These are phyloP conservation scores for Gibbula magus DNA, from an alignment of 2,888 invertebrate species.

Conservation along the genomic window DNA sequence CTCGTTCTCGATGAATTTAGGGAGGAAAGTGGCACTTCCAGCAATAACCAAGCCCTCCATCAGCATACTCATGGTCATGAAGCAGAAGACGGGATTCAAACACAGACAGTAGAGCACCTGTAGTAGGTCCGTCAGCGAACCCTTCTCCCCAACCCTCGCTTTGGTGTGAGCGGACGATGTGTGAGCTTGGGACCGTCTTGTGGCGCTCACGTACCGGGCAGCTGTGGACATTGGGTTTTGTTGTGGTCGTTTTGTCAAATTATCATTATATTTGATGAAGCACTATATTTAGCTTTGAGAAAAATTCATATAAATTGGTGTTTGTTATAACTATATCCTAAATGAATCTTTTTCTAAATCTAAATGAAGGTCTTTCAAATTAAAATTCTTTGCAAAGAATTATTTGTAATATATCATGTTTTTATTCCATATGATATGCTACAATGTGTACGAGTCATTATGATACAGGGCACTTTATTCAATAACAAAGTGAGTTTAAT, in stretches of 20 bases:
- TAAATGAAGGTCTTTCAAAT: too few species aligned
- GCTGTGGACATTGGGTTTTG: background rate
- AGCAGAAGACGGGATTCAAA: conserved; percentile 77
- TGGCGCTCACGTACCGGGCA: conserved; percentile 27
- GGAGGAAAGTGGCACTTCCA: conserved; percentile 83
- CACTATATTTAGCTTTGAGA: too few species aligned
- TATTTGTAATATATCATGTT: too few species aligned
- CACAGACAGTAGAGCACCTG: conserved; percentile 50
- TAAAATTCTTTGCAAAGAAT: too few species aligned
- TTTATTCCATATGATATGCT: too few species aligned
- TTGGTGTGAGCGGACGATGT: background rate
- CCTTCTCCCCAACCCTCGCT: background rate
- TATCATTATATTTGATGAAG: too few species aligned
- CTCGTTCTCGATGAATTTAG: conserved; percentile 86
- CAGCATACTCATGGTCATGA: conserved; percentile 81
- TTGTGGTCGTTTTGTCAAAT: background rate
- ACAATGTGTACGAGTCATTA: too few species aligned
- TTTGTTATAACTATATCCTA: too few species aligned
- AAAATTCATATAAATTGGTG: too few species aligned
- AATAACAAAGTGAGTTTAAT: too few species aligned
- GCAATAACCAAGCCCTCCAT: conserved; percentile 77
- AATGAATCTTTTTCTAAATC: too few species aligned
- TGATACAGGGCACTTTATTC: too few species aligned
- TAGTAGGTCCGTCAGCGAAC: conserved; percentile 32
- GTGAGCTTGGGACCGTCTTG: conserved; percentile 29